phyloP scores from a whole-genome alignment of 2,113 vertebrate species.

The Phyllostomus hastatus region DNA sequence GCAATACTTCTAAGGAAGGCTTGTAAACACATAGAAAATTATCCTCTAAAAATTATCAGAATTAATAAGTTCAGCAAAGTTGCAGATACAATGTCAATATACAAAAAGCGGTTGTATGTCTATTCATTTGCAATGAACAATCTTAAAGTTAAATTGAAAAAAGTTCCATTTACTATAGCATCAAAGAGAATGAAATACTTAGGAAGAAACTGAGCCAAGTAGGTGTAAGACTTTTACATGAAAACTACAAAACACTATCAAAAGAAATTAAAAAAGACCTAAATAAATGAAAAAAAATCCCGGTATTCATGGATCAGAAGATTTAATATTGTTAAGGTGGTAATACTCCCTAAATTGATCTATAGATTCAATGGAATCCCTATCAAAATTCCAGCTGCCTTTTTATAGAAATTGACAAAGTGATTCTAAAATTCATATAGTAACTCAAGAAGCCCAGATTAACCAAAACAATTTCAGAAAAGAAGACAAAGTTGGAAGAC shows the following conservation, averaged over 20 bases:
- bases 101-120: not conserved
- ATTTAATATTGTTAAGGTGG: too few relatives aligned
- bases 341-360: too few relatives aligned
- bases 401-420: not conserved
- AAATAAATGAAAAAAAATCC: not conserved
- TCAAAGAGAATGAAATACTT: not conserved
- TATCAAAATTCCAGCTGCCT: not conserved
- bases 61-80: not conserved
- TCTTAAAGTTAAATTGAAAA: not conserved
- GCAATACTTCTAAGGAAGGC: not conserved
- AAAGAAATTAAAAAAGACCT: not conserved
- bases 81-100: not conserved
- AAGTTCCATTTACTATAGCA: not conserved
- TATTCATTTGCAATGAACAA: not conserved
- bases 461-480: not conserved
- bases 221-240: not conserved
- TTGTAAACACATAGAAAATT: not conserved
- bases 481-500: not conserved
- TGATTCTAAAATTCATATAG: not conserved
- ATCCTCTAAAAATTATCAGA: not conserved
- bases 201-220: not conserved
- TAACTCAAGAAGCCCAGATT: not conserved
- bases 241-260: not conserved
- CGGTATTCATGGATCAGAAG: not conserved
- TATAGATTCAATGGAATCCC: too few relatives aligned